Percentiles rank a stretch among this genome's conserved stretches.
Evolutionary conservation across 2,888 invertebrate species (phyloP).

Genomic region (Dendrolimus pini): DNA sequence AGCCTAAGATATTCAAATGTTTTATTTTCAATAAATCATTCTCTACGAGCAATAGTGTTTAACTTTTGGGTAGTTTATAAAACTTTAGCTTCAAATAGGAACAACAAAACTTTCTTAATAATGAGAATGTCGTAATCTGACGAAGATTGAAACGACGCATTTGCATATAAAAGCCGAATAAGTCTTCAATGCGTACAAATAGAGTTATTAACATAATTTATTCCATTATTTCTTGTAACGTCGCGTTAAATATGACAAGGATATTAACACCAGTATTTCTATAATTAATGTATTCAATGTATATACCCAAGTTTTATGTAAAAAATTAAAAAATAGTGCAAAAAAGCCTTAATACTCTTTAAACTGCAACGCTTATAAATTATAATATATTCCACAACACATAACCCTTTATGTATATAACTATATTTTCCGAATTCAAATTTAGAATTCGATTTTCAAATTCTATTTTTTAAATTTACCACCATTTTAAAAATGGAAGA

Average conservation of each 20-base stretch:
- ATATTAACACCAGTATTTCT: constrained; percentile 8
- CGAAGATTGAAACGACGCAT: constrained; percentile 9
- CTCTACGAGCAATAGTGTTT: background rate
- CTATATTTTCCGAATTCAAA: background rate
- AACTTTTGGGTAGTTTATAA: background rate
- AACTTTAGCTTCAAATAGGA: background rate
- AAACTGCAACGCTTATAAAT: too few species aligned
- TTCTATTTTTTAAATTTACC: background rate
- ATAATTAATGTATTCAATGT: too few species aligned
- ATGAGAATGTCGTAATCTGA: constrained; percentile 1
- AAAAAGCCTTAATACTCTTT: constrained; percentile 5
- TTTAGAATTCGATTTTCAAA: constrained; percentile 5
- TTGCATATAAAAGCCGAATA: constrained; percentile 31
- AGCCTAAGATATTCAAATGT: too few species aligned
- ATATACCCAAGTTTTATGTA: background rate
- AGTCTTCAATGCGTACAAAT: constrained; percentile 15
- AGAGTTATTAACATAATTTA: constrained; percentile 29
- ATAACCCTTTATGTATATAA: too few species aligned
- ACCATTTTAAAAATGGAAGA: too few species aligned
- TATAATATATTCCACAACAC: too few species aligned
- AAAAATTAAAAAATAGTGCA: constrained; percentile 6
- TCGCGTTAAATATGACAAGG: constrained; percentile 15
- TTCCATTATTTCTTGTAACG: constrained; percentile 22
- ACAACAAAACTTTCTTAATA: background rate
- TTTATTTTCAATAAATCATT: background rate